A percentile compares a stretch with the other conserved stretches of the same genome.
phyloP scores from a whole-genome alignment of 2,888 invertebrate genomes.

The Drosophila kambysellisi region DNA sequence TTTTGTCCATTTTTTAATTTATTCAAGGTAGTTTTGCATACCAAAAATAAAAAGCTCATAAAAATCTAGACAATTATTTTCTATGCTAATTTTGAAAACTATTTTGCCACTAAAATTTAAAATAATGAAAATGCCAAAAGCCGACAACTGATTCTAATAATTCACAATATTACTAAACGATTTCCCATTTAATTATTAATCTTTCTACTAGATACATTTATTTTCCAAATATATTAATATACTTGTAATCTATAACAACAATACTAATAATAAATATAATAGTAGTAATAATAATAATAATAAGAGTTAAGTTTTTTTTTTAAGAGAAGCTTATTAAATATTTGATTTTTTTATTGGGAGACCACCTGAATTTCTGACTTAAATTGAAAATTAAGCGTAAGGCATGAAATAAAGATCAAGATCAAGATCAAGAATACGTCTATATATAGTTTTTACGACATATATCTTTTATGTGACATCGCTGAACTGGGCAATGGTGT shows the following conservation, averaged over 20 bases:
- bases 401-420: neutral
- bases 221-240: neutral
- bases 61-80: neutral
- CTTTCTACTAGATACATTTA: neutral
- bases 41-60: neutral
- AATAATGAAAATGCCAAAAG: neutral
- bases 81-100: neutral
- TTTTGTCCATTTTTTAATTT: neutral
- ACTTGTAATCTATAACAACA: neutral
- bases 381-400: too few relatives aligned
- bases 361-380: too few relatives aligned
- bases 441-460: neutral
- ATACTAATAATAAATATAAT: neutral
- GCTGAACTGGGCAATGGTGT: neutral
- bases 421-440: neutral
- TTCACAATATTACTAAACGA: neutral
- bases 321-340: neutral
- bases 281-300: neutral
- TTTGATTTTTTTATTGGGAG: neutral
- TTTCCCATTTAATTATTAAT: neutral
- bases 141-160: neutral
- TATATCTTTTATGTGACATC: neutral
- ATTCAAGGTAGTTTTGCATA: too few relatives aligned
- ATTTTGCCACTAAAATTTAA: neutral
- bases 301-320: accelerated